Evolutionary conservation across 2,888 invertebrate genomes (phyloP).

Genomic region (Leptopterna dolabrata): DNA sequence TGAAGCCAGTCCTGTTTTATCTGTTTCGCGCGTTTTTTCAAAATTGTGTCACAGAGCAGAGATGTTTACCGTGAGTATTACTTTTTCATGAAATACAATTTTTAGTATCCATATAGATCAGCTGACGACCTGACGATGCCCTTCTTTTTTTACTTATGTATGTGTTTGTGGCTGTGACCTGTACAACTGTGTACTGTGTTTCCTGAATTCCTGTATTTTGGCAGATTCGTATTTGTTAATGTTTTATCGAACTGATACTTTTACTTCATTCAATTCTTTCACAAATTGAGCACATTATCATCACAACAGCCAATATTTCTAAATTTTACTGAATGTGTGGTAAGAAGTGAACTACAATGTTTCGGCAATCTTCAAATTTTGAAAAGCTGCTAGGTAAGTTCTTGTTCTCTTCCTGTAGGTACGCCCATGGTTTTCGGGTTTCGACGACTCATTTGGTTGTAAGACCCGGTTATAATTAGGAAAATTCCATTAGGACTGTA

Average conservation of each 20-base stretch:
- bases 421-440: too few relatives aligned
- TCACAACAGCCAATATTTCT: not conserved
- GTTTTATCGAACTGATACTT: too few relatives aligned
- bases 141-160: not conserved
- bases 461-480: not conserved
- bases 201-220: not conserved
- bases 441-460: too few relatives aligned
- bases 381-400: constrained; percentile 45
- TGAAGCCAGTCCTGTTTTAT: too few relatives aligned
- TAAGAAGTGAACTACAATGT: not conserved
- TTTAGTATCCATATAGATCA: not conserved
- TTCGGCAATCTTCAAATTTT: constrained; percentile 26
- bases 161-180: too few relatives aligned
- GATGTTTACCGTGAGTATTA: not conserved
- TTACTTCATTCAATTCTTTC: too few relatives aligned
- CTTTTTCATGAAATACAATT: not conserved
- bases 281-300: too few relatives aligned
- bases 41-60: not conserved
- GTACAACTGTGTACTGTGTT: too few relatives aligned
- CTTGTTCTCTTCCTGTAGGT: not conserved
- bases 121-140: not conserved
- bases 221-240: not conserved
- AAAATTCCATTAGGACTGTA: not conserved
- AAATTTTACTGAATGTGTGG: not conserved
- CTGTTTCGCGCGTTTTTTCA: not conserved